Conservation (phyloP, 2,113 vertebrate species). For the Hyla sarda region DNA sequence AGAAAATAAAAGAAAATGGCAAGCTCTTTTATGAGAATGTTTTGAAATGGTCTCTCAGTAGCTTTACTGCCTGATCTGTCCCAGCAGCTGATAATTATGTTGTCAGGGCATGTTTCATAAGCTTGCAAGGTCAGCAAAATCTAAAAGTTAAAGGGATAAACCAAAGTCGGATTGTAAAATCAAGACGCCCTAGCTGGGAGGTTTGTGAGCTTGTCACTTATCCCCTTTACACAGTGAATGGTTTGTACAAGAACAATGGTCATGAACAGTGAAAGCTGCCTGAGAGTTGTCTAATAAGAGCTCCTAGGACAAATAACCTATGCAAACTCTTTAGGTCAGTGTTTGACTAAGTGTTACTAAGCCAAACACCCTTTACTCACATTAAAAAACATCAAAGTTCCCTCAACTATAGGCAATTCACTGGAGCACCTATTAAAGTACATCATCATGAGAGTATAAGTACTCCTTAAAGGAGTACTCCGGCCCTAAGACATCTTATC, state of each 20-base stretch:
- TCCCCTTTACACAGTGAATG: background rate
- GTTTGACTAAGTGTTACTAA: background rate
- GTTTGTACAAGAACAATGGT: background rate
- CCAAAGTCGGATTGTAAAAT: background rate
- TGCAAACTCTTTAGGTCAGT: background rate
- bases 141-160: slow-evolving; percentile 11
- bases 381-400: background rate
- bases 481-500: too few species aligned
- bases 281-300: background rate
- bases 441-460: too few species aligned
- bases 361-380: background rate
- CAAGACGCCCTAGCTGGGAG: background rate
- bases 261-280: background rate
- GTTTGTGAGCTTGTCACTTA: background rate
- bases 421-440: background rate
- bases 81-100: background rate
- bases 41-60: too few species aligned
- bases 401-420: background rate
- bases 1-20: background rate
- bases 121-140: slow-evolving; percentile 5
- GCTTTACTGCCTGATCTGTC: background rate
- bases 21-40: background rate
- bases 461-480: too few species aligned
- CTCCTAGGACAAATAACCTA: background rate
- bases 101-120: slow-evolving; percentile 22